Percentiles rank a stretch among this genome's conserved stretches.
These are phyloP conservation scores for Pristionchus arcanus DNA, from an alignment of 2,888 invertebrate species.

Conservation along the genomic window DNA sequence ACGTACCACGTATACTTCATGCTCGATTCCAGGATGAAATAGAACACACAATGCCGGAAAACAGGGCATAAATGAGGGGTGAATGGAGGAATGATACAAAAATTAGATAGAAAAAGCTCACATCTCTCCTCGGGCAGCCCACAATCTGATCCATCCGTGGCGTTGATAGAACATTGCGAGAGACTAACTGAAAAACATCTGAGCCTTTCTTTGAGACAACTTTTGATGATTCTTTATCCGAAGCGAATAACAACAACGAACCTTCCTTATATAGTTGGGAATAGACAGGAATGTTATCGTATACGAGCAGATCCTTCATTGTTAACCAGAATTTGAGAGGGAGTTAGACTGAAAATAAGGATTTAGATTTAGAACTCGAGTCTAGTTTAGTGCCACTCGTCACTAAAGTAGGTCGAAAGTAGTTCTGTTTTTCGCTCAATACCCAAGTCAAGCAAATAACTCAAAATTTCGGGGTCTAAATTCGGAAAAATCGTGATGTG, in stretches of 20 bases:
- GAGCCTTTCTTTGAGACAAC: neutral
- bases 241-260: neutral
- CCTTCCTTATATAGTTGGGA: neutral
- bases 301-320: neutral
- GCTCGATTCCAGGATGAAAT: too few species aligned
- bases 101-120: neutral
- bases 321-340: neutral
- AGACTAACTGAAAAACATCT: neutral
- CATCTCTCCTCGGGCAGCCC: neutral
- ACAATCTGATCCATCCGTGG: neutral
- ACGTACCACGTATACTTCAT: too few species aligned
- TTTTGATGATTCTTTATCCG: neutral
- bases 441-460: neutral
- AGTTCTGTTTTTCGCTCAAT: neutral
- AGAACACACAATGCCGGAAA: too few species aligned
- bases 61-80: too few species aligned
- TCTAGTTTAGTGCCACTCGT: too few species aligned
- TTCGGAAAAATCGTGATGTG: neutral
- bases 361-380: neutral
- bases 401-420: too few species aligned
- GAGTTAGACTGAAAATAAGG: neutral
- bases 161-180: neutral
- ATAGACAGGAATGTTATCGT: neutral
- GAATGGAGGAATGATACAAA: too few species aligned
- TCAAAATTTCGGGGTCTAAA: neutral